Evolutionary conservation across 2,113 vertebrate species (phyloP), one percentile per base, ranked within the genome.

Genomic region (Elephas maximus): DNA sequence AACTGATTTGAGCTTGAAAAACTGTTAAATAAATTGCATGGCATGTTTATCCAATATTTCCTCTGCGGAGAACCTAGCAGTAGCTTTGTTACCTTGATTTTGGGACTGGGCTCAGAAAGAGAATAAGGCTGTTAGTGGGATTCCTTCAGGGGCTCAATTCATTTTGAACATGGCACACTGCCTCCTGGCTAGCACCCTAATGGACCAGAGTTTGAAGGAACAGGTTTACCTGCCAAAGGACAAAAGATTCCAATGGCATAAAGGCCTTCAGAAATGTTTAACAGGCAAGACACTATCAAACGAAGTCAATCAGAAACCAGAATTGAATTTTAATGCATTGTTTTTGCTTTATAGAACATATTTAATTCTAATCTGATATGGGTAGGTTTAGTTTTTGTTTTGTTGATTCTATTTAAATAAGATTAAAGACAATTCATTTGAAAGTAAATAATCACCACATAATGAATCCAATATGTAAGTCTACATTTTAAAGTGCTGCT

Each of bases 11-110:
- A 93, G 92, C 80, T 96, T 91, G 88, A 96, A 95, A 97, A 98
- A 89, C 28, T 84, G 77, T 8, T 80, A 85, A 97, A 97, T 98
- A 98, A 97, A 98, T 98, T 69, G 71, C 63, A 76, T 90, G 92
- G 48, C 48, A 33, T 89, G 44, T 96, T 98, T 98, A 60, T 77
- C 45, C 37, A 93, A 71, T 97, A 53, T 74, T 63, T 84, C 33
- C 30, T 97, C 84, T 88, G 1, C 44, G 83, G 91, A 97, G 28
- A 1, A 18, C 21, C 76, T 97, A 79, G 91, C 60, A 91, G 41
- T 53, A 91, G 45, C 8, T 97, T 96, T 93, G 73, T 95, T 90
- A 86, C 65, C 45, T 83, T 94, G 85, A 96, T 33, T 95, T 74
- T 69, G 77, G 76, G 78, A 24, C 30, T 15, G 91, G 41, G 17